These are phyloP conservation scores for Harpegnathos saltator DNA, from an alignment of 1,140 invertebrate species.

Conservation along the genomic window DNA sequence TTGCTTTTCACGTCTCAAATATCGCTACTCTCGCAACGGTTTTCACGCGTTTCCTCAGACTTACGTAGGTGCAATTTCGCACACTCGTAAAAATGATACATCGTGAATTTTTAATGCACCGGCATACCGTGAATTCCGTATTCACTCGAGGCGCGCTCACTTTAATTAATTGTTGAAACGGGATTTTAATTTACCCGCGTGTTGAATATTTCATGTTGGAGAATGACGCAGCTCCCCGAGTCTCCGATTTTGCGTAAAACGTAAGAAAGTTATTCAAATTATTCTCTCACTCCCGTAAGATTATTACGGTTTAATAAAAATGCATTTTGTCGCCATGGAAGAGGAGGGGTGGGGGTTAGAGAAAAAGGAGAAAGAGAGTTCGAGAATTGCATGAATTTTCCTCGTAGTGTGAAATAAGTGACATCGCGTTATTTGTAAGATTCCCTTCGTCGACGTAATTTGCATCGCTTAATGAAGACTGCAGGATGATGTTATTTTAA, in stretches of 20 bases:
- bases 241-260: conserved; percentile 44
- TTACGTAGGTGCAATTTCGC: conserved; percentile 28
- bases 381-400: conserved; percentile 41
- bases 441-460: conserved; percentile 41
- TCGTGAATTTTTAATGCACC: conserved; percentile 52
- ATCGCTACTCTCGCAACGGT: neutral
- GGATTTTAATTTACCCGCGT: conserved; percentile 57
- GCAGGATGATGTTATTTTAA: conserved; percentile 57
- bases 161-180: conserved; percentile 59
- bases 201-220: conserved; percentile 60
- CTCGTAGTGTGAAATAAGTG: conserved; percentile 34
- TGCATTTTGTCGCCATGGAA: conserved; percentile 9
- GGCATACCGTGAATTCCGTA: conserved; percentile 57
- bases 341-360: too few species aligned
- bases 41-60: conserved; percentile 24
- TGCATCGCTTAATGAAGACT: conserved; percentile 53
- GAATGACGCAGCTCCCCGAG: conserved; percentile 45
- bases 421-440: conserved; percentile 32
- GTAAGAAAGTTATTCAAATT: conserved; percentile 51
- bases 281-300: conserved; percentile 44
- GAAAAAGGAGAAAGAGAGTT: neutral
- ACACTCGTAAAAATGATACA: conserved; percentile 51
- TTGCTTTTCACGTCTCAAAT: conserved; percentile 5
- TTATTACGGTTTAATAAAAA: conserved; percentile 50
- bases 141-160: conserved; percentile 44